phyloP scores from a whole-genome alignment of 2,888 invertebrate species.

The Xestia xanthographa region DNA sequence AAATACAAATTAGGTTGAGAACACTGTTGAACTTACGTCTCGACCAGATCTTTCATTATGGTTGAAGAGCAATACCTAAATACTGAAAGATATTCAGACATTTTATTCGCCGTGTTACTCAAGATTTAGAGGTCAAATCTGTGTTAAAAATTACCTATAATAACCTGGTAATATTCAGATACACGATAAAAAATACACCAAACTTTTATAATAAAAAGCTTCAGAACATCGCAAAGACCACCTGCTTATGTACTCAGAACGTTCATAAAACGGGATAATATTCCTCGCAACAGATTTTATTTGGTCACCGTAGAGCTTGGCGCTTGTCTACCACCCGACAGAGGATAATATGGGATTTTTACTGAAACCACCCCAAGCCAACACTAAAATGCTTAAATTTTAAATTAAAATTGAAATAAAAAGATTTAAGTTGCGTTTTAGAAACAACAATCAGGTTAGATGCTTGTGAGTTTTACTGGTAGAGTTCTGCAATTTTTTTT shows the following conservation, averaged over 20 bases:
- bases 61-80: neutral
- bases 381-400: constrained; percentile 80
- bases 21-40: neutral
- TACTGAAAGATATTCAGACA: neutral
- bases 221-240: constrained; percentile 27
- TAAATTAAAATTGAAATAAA: constrained; percentile 69
- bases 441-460: constrained; percentile 12
- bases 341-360: constrained; percentile 85
- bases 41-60: neutral
- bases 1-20: neutral
- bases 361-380: constrained; percentile 80
- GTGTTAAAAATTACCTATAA: neutral
- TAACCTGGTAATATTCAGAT: constrained; percentile 2
- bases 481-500: too few relatives aligned
- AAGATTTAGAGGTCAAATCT: neutral
- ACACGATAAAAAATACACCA: constrained; percentile 6
- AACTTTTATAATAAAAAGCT: constrained; percentile 25
- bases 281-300: constrained; percentile 47
- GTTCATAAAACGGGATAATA: constrained; percentile 62
- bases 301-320: constrained; percentile 71
- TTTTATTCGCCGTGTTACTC: neutral
- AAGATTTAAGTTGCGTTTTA: constrained; percentile 33
- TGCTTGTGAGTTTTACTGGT: too few relatives aligned
- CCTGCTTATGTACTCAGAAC: constrained; percentile 37
- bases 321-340: constrained; percentile 77